Conservation (phyloP, 2,888 invertebrate genomes). For the Phaedon cochleariae region DNA sequence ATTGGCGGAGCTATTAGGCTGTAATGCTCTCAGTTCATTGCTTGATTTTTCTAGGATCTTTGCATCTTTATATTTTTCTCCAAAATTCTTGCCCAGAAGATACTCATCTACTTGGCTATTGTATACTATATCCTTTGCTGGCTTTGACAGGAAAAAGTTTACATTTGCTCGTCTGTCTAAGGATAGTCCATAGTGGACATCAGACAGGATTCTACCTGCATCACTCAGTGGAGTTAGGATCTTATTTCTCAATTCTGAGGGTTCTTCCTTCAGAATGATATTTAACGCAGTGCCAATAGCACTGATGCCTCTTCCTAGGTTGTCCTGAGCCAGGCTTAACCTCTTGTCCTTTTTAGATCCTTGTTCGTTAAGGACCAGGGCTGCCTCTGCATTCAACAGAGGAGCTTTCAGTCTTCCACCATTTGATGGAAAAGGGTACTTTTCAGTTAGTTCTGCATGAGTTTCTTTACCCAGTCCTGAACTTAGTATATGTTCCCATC, state of each 20-base stretch:
- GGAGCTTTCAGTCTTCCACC: too few relatives aligned
- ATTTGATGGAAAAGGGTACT: constrained; percentile 8
- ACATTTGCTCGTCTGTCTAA: neutral
- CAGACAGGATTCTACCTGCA: constrained; percentile 6
- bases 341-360: neutral
- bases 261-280: too few relatives aligned
- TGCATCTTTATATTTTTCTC: constrained; percentile 5
- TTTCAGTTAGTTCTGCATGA: neutral
- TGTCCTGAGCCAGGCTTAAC: neutral
- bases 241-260: too few relatives aligned
- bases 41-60: constrained; percentile 4
- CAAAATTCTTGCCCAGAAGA: constrained; percentile 11
- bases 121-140: constrained; percentile 11
- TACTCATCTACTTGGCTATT: constrained; percentile 1
- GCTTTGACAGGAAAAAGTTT: neutral
- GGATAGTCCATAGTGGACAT: constrained; percentile 10
- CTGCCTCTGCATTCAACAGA: too few relatives aligned
- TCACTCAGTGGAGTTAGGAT: neutral
- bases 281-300: neutral
- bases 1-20: neutral
- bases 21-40: neutral
- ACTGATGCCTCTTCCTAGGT: neutral
- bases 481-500: neutral
- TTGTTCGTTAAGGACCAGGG: too few relatives aligned
- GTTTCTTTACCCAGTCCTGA: neutral